A percentile compares a stretch with the other conserved stretches of the same genome.
Evolutionary conservation across 1,140 invertebrate genomes (phyloP).

Genomic region (Trichogramma pretiosum): DNA sequence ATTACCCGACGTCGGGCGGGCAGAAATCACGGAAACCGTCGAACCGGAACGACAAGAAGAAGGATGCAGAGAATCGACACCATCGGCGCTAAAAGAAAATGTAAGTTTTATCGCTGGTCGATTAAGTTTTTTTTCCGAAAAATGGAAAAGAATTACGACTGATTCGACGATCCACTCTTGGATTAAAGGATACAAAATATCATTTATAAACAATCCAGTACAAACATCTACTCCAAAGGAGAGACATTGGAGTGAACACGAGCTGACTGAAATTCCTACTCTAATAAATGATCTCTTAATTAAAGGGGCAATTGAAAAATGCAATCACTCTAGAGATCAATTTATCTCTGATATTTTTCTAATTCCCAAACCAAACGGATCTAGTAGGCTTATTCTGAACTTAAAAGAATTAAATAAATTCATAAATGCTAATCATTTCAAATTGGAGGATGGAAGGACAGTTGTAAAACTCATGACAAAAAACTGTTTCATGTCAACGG

Average conservation of each 20-base stretch:
- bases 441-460: no score
- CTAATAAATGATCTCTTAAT: slow-evolving; percentile 10
- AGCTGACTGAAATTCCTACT: slow-evolving; percentile 6
- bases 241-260: slow-evolving; percentile 1
- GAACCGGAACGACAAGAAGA: neutral
- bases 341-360: slow-evolving; percentile 1
- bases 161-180: slow-evolving; percentile 11
- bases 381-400: neutral
- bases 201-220: no score
- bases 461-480: neutral
- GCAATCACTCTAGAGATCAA: no score
- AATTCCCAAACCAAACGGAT: neutral
- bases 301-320: slow-evolving; percentile 12
- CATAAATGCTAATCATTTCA: neutral
- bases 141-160: slow-evolving; percentile 17
- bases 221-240: no score
- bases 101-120: slow-evolving; percentile 18
- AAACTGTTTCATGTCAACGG: neutral
- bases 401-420: neutral
- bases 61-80: slow-evolving; percentile 1
- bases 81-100: neutral
- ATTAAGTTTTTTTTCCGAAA: slow-evolving; percentile 9
- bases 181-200: no score
- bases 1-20: slow-evolving; percentile 1
- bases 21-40: slow-evolving; percentile 4